Evolutionary conservation across 2,113 vertebrate genomes (phyloP).

Genomic region (Trematocara nigrifrons): DNA sequence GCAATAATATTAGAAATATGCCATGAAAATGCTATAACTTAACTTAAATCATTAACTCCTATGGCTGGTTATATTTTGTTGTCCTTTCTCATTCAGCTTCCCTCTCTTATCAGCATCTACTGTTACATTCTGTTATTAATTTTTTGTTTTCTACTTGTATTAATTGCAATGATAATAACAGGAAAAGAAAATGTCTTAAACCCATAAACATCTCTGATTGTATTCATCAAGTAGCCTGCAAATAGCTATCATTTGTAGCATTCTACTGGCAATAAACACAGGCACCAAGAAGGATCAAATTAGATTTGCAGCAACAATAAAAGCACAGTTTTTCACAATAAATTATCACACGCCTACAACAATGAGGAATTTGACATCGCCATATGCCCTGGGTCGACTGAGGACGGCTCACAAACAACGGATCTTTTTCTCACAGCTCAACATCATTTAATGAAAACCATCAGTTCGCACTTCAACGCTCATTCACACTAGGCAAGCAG

Average conservation of each 20-base stretch:
- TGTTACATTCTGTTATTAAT: not conserved
- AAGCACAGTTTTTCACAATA: slow-evolving; percentile 12
- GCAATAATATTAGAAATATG: not conserved
- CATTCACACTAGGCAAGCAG: not conserved
- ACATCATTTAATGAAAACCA: slow-evolving; percentile 11
- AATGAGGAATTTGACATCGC: not conserved
- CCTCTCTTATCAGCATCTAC: not conserved
- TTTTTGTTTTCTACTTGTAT: not conserved
- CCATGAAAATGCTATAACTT: not conserved
- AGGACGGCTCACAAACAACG: slow-evolving; percentile 9
- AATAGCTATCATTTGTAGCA: slow-evolving; percentile 33
- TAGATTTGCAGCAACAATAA: slow-evolving; percentile 13
- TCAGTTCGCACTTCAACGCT: not conserved
- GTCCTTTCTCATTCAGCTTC: not conserved
- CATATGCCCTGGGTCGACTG: not conserved
- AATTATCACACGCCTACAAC: slow-evolving; percentile 7
- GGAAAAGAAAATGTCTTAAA: not conserved
- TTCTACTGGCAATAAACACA: slow-evolving; percentile 1
- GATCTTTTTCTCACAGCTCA: not conserved
- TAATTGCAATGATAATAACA: not conserved
- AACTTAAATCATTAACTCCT: not conserved
- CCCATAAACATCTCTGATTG: not conserved
- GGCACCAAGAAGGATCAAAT: not conserved
- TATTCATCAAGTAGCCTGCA: slow-evolving; percentile 1
- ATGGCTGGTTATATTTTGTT: not conserved